A percentile compares a stretch with the other conserved stretches of the same genome.
phyloP scores from a whole-genome alignment of 2,113 vertebrate genomes.

The Numenius arquata region DNA sequence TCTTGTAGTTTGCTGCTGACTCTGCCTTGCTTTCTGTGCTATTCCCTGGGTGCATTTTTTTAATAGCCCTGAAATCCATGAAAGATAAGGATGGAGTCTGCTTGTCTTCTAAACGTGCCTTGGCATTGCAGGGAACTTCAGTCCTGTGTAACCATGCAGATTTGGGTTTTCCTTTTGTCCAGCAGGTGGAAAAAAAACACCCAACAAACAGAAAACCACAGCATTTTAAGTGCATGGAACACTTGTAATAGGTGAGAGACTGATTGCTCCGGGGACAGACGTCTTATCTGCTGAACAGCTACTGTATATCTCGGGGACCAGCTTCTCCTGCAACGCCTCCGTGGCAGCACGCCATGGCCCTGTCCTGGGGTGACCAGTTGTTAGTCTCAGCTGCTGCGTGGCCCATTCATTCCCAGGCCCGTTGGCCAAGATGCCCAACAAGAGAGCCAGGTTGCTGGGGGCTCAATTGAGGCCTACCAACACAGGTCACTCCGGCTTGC shows the following conservation, averaged over 20 bases:
- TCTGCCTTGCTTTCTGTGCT: not conserved
- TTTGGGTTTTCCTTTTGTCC: not conserved
- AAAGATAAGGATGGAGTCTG: not conserved
- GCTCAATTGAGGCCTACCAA: not conserved
- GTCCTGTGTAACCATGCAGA: not conserved
- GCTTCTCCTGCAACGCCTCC: not conserved
- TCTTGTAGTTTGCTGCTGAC: not conserved
- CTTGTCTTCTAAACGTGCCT: not conserved
- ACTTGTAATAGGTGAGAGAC: not conserved
- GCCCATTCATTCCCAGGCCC: fast-evolving
- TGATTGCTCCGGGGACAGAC: not conserved
- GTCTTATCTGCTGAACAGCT: not conserved
- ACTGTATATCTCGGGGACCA: not conserved
- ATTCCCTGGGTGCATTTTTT: not conserved
- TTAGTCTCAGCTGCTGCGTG: fast-evolving
- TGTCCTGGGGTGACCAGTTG: not conserved
- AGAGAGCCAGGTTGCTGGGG: not conserved
- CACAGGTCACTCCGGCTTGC: not conserved
- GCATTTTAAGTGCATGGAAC: not conserved
- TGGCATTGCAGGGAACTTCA: not conserved
- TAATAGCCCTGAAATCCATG: not conserved
- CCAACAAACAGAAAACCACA: not conserved
- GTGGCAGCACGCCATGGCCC: not conserved
- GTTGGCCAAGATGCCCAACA: not conserved
- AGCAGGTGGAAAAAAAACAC: not conserved